Conservation (phyloP, 2,888 invertebrate species). For the Aleiodes leptofemur region DNA sequence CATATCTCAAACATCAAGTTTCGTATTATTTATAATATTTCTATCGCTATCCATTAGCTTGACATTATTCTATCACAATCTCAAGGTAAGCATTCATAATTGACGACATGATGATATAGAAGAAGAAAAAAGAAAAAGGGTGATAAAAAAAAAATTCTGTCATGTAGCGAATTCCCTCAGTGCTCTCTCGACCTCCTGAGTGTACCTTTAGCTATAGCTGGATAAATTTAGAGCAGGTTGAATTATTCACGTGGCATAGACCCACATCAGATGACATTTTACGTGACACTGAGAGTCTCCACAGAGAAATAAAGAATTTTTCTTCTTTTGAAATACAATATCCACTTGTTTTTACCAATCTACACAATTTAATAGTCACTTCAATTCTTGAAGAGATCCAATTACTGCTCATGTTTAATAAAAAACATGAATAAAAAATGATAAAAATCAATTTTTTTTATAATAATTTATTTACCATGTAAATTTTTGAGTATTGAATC, state of each 20-base stretch:
- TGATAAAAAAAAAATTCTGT: not conserved
- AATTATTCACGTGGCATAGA: conserved; percentile 33
- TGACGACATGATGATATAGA: not conserved
- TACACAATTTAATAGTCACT: not conserved
- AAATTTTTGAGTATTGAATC: too few species aligned
- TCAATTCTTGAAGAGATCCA: too few species aligned
- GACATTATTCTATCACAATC: conserved; percentile 89
- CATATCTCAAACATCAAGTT: conserved; percentile 86
- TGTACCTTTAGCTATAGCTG: conserved; percentile 25
- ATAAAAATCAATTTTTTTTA: too few species aligned
- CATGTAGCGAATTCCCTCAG: not conserved
- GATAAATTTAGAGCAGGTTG: conserved; percentile 33
- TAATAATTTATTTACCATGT: too few species aligned
- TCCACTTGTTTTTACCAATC: not conserved
- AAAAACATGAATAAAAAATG: too few species aligned
- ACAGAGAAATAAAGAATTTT: not conserved
- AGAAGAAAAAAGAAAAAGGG: not conserved
- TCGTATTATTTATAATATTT: conserved; percentile 88
- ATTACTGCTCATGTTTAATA: too few species aligned
- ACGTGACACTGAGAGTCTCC: not conserved
- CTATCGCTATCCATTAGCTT: conserved; percentile 83
- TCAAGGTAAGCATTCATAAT: conserved; percentile 80
- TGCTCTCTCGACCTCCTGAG: conserved; percentile 1
- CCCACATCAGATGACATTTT: conserved; percentile 17
- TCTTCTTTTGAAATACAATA: too few species aligned